phyloP scores from a whole-genome alignment of 1,140 invertebrate species.

The Diabrotica undecimpunctata region DNA sequence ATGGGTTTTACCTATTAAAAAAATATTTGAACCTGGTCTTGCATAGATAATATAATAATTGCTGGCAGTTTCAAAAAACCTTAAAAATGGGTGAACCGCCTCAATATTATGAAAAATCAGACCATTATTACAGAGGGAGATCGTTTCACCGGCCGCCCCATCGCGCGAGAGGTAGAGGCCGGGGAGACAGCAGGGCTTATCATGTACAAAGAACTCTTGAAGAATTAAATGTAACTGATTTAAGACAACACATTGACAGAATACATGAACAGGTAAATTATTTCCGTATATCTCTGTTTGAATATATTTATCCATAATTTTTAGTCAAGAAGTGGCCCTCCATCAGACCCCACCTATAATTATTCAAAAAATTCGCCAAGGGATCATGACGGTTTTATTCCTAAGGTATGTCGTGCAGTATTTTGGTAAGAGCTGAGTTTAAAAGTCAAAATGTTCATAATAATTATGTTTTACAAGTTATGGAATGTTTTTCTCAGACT shows the following conservation, averaged over 20 bases:
- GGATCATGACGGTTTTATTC: constrained; percentile 8
- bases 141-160: background rate
- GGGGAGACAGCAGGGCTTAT: background rate
- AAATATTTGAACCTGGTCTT: background rate
- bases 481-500: too few relatives aligned
- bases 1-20: background rate
- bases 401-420: background rate
- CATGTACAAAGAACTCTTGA: constrained; percentile 24
- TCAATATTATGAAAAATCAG: constrained; percentile 7
- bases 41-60: background rate
- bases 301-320: background rate
- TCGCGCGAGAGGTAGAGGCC: background rate
- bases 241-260: constrained; percentile 30
- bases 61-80: background rate
- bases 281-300: background rate
- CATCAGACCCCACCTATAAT: constrained; percentile 31
- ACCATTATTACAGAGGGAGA: background rate
- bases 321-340: constrained; percentile 16
- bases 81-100: background rate
- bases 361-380: constrained; percentile 28
- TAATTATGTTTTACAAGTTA: too few relatives aligned
- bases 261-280: constrained; percentile 26
- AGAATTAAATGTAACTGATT: constrained; percentile 30
- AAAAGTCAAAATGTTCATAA: too few relatives aligned
- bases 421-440: too few relatives aligned